phyloP scores from a whole-genome alignment of 2,888 invertebrate species.

The Notodromas monacha region DNA sequence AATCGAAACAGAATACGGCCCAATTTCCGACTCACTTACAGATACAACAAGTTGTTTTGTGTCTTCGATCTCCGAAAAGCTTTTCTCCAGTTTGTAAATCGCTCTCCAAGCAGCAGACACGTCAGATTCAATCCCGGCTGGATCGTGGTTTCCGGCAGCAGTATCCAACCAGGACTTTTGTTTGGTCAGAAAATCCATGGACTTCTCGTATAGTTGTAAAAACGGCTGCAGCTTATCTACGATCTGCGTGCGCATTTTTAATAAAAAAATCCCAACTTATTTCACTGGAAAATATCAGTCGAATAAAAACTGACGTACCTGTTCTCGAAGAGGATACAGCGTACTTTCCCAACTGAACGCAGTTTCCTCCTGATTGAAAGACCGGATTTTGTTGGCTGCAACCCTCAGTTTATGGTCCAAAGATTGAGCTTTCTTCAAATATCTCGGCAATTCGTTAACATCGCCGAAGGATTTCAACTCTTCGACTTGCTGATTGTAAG shows the following conservation, averaged over 20 bases:
- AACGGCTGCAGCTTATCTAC: conserved; percentile 48
- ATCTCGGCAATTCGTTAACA: conserved; percentile 41
- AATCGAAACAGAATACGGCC: not conserved
- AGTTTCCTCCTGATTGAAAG: conserved; percentile 63
- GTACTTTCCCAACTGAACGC: conserved; percentile 60
- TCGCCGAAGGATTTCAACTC: conserved; percentile 64
- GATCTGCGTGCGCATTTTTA: conserved; percentile 12
- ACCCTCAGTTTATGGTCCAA: conserved; percentile 33
- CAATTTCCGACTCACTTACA: conserved; percentile 15
- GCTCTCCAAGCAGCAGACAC: conserved; percentile 33
- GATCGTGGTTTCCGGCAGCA: conserved; percentile 47
- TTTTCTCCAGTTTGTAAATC: conserved; percentile 57
- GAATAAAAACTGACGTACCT: conserved; percentile 15
- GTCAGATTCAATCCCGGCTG: conserved; percentile 54
- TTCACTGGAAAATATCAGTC: conserved; percentile 7
- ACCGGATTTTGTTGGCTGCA: conserved; percentile 45
- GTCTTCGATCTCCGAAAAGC: conserved; percentile 38
- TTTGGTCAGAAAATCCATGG: conserved; percentile 48
- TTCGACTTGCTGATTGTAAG: conserved; percentile 42
- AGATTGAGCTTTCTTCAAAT: conserved; percentile 41
- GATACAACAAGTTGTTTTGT: conserved; percentile 34
- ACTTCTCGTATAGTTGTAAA: conserved; percentile 58
- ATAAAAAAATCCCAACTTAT: too few relatives aligned
- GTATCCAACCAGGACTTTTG: conserved; percentile 52
- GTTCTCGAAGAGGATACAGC: conserved; percentile 50